These are phyloP conservation scores for Bombus difficillimus DNA, from an alignment of 1,140 invertebrate genomes.

Conservation along the genomic window DNA sequence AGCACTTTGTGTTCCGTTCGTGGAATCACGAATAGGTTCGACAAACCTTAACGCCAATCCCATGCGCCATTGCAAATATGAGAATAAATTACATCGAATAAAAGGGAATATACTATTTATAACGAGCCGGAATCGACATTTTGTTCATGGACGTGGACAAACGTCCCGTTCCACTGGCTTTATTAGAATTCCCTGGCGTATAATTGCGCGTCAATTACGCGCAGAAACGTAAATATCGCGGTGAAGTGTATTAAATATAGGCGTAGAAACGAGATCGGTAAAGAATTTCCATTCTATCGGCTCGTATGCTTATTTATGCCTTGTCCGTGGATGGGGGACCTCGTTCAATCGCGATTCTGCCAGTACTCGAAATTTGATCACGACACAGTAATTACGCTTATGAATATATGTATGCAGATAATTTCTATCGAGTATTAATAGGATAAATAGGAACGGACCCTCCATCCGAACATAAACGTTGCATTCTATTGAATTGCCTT, in stretches of 20 bases:
- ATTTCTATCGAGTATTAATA: slow-evolving; percentile 11
- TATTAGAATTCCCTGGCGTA: background rate
- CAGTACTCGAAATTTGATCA: background rate
- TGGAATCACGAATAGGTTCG: slow-evolving; percentile 13
- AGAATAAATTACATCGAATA: slow-evolving; percentile 17
- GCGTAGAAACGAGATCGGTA: background rate
- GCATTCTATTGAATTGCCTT: slow-evolving; percentile 1
- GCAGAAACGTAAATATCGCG: slow-evolving; percentile 1
- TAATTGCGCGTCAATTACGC: slow-evolving; percentile 36
- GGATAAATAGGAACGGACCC: background rate
- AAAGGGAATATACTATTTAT: background rate
- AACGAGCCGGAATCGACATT: background rate
- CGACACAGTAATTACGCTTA: background rate
- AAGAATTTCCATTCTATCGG: background rate
- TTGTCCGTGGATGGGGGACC: too few species aligned
- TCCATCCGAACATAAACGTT: background rate
- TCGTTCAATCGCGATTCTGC: background rate
- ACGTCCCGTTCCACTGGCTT: background rate
- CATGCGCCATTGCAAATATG: slow-evolving; percentile 13
- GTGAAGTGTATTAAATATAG: background rate
- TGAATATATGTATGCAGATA: background rate
- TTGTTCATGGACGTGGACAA: background rate
- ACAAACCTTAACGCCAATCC: slow-evolving; percentile 2
- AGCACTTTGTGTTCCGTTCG: slow-evolving; percentile 24
- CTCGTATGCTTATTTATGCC: background rate